These are phyloP conservation scores for Dendrolimus punctatus DNA, from an alignment of 1,140 invertebrate genomes.

Conservation along the genomic window DNA sequence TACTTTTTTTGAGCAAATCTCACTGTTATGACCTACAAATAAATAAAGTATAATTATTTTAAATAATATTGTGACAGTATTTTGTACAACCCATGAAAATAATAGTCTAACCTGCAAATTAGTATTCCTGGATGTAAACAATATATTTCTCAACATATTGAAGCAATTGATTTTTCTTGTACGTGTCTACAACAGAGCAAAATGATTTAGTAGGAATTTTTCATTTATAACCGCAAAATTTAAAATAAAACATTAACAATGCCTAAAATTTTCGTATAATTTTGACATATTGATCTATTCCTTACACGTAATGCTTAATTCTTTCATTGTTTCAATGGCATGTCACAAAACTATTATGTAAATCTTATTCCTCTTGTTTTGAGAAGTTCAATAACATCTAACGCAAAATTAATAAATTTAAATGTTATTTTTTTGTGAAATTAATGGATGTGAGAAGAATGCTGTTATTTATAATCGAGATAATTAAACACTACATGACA, in stretches of 20 bases:
- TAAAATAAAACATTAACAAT: no score
- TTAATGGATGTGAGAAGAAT: neutral
- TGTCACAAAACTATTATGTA: no score
- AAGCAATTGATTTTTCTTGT: neutral
- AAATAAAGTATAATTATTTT: conserved; percentile 7
- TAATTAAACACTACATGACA: neutral
- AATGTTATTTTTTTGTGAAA: neutral
- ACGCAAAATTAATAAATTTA: neutral
- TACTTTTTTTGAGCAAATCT: conserved; percentile 60
- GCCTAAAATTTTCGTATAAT: no score
- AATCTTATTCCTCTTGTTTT: no score
- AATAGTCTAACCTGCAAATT: conserved; percentile 47
- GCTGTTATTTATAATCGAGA: neutral
- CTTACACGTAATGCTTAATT: neutral
- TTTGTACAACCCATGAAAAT: conserved; percentile 10
- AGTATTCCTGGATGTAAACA: conserved; percentile 19
- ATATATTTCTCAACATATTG: conserved; percentile 39
- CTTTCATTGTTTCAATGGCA: no score
- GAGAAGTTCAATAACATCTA: neutral
- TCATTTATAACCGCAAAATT: no score
- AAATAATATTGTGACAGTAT: conserved; percentile 6
- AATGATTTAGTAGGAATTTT: no score
- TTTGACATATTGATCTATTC: neutral
- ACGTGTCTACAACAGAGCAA: no score
- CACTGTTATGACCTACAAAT: conserved; percentile 35